phyloP scores from a whole-genome alignment of 2,113 vertebrate species.

The Cynopterus brachyotis region DNA sequence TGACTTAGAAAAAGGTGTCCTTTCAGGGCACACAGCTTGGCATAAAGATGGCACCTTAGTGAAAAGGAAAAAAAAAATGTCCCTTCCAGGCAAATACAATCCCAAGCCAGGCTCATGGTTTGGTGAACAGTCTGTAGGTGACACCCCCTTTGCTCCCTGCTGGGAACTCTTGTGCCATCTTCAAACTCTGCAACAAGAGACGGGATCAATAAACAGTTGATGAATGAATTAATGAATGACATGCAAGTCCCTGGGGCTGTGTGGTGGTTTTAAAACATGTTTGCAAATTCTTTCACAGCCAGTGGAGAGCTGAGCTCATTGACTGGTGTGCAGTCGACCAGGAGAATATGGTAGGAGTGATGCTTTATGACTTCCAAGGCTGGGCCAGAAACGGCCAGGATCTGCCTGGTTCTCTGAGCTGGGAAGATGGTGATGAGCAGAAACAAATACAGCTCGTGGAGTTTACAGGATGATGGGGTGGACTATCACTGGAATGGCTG shows the following conservation, averaged over 20 bases:
- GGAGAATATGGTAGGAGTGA: background rate
- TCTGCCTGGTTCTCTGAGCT: background rate
- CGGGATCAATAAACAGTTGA: background rate
- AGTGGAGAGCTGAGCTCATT: background rate
- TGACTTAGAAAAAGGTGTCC: background rate
- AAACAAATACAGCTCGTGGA: background rate
- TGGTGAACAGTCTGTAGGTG: background rate
- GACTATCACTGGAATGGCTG: fast-evolving
- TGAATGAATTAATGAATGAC: background rate
- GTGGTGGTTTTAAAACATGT: background rate
- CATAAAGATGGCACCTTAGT: background rate
- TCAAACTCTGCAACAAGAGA: background rate
- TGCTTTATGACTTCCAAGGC: background rate
- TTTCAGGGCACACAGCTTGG: background rate
- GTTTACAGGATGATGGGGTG: background rate
- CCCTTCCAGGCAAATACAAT: background rate
- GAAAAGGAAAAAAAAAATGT: background rate
- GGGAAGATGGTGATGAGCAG: background rate
- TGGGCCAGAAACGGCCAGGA: background rate
- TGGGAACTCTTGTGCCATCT: background rate
- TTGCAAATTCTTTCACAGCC: background rate
- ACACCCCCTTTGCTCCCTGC: background rate
- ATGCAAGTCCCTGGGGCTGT: background rate
- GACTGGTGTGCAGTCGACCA: too few relatives aligned
- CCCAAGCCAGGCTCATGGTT: background rate